These are phyloP conservation scores for Lepidurus couesii DNA, from an alignment of 1,140 invertebrate species.

Conservation along the genomic window DNA sequence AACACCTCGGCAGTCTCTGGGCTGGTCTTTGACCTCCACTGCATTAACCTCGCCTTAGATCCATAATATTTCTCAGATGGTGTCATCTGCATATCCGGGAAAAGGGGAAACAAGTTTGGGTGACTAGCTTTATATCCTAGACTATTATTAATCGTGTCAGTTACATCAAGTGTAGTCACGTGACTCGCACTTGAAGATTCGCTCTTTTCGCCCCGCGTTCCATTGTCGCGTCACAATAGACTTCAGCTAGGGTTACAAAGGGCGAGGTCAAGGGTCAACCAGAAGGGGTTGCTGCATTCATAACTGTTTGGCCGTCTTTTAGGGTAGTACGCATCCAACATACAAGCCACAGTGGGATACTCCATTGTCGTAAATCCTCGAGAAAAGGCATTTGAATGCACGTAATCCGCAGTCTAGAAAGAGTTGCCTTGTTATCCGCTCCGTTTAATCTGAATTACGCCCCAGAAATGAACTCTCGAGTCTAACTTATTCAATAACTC, in stretches of 20 bases:
- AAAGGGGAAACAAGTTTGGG: too few relatives aligned
- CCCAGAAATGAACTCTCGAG: neutral
- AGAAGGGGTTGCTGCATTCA: neutral
- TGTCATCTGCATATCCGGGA: neutral
- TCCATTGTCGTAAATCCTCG: neutral
- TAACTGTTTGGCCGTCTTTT: neutral
- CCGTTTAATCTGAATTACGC: neutral
- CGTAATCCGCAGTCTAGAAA: neutral
- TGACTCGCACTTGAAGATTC: neutral
- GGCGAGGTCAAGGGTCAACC: neutral
- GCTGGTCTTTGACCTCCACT: neutral
- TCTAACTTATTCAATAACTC: neutral
- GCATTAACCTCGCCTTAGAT: neutral
- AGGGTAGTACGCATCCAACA: neutral
- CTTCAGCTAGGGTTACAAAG: neutral
- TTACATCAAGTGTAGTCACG: conserved; percentile 14
- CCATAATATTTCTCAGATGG: neutral
- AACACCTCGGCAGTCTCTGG: neutral
- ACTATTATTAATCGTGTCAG: neutral
- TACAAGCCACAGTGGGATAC: neutral
- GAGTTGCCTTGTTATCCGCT: neutral
- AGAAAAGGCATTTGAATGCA: neutral
- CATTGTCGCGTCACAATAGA: neutral
- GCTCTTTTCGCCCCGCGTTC: neutral
- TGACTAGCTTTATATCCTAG: too few relatives aligned